Evolutionary conservation across 2,797 vertebrate species (phyloP).

Genomic region (Anguilla marmorata): DNA sequence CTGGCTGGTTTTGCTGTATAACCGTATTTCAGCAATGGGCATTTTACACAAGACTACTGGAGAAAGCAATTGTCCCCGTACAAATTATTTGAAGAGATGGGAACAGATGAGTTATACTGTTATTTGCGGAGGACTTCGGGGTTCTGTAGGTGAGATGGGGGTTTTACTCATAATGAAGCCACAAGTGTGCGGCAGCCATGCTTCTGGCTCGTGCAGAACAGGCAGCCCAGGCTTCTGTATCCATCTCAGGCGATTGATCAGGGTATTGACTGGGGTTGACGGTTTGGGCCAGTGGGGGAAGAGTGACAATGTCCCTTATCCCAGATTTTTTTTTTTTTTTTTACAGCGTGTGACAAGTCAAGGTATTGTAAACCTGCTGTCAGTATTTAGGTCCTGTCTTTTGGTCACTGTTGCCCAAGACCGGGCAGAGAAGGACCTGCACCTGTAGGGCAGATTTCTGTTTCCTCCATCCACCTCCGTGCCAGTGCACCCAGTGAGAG

Average conservation of each 20-base stretch:
- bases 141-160: slow-evolving; percentile 16
- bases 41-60: slow-evolving; percentile 33
- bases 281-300: slow-evolving; percentile 50
- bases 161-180: slow-evolving; percentile 42
- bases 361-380: slow-evolving; percentile 66
- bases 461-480: background rate
- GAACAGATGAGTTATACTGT: slow-evolving; percentile 41
- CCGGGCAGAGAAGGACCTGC: slow-evolving; percentile 45
- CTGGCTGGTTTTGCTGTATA: background rate
- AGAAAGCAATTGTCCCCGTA: slow-evolving; percentile 34
- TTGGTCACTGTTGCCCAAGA: slow-evolving; percentile 62
- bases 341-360: slow-evolving; percentile 56
- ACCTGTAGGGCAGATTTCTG: slow-evolving; percentile 45
- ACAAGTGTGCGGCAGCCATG: slow-evolving; percentile 48
- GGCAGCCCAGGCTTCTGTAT: slow-evolving; percentile 66
- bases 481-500: slow-evolving; percentile 35
- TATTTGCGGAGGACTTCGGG: background rate
- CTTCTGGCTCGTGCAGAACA: slow-evolving; percentile 41
- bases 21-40: slow-evolving; percentile 10
- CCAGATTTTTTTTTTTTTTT: slow-evolving; percentile 44
- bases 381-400: slow-evolving; percentile 51
- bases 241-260: slow-evolving; percentile 64
- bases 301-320: slow-evolving; percentile 53
- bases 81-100: background rate
- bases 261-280: slow-evolving; percentile 63